Conservation (phyloP, 2,888 invertebrate genomes). For the Sarcophaga carnaria region DNA sequence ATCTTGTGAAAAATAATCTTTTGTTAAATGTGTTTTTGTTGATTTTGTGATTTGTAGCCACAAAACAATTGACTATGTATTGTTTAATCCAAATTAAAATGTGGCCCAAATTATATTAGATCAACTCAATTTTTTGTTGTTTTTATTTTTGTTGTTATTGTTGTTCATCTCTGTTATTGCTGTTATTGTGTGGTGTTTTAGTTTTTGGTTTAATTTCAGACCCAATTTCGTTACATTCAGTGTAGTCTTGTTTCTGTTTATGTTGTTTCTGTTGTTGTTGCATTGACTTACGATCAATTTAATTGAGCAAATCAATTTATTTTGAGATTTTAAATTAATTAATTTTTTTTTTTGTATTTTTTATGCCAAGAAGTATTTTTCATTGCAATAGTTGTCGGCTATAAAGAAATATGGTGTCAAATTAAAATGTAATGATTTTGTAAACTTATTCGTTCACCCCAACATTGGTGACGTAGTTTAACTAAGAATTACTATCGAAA, state of each 20-base stretch:
- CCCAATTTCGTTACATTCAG: background rate
- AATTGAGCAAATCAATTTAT: background rate
- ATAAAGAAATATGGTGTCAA: too few relatives aligned
- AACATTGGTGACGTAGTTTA: too few relatives aligned
- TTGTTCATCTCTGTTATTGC: too few relatives aligned
- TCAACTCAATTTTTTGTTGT: too few relatives aligned
- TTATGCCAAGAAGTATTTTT: background rate
- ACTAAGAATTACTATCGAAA: too few relatives aligned
- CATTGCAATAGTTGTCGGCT: background rate
- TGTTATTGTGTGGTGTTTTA: background rate
- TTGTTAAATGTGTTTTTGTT: constrained; percentile 20
- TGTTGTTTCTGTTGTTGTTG: background rate
- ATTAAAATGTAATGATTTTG: too few relatives aligned
- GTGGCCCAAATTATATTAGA: constrained; percentile 17
- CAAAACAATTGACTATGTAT: constrained; percentile 30
- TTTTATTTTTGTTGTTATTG: too few relatives aligned
- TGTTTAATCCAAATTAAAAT: constrained; percentile 27
- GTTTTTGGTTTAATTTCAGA: background rate
- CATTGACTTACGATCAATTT: background rate
- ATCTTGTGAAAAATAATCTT: constrained; percentile 8
- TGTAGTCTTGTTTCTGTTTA: background rate
- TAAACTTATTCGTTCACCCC: too few relatives aligned
- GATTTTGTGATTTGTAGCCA: constrained; percentile 18
- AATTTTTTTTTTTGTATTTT: background rate
- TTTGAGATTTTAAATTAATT: background rate